Evolutionary conservation across 2,888 invertebrate genomes (phyloP).

Genomic region (Lasius fuliginosus): DNA sequence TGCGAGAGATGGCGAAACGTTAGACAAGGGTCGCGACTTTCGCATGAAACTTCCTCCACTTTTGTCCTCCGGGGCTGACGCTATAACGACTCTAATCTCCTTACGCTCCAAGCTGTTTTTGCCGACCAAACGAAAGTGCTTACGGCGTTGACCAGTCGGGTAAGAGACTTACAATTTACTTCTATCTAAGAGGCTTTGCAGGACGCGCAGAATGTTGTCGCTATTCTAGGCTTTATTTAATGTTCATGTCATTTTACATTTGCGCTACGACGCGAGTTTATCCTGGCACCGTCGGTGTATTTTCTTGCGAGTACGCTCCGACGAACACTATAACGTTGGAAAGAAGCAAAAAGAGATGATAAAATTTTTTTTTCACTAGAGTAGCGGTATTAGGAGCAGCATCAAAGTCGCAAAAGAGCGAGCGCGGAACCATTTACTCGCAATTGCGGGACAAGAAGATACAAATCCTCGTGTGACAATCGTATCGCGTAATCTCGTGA

Average conservation of each 20-base stretch:
- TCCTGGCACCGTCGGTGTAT: conserved; percentile 48
- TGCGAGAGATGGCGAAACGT: conserved; percentile 54
- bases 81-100: conserved; percentile 80
- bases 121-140: conserved; percentile 76
- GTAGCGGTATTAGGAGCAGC: conserved; percentile 21
- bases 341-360: background rate
- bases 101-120: conserved; percentile 78
- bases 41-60: conserved; percentile 67
- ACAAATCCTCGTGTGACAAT: conserved; percentile 21
- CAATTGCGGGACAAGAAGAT: background rate
- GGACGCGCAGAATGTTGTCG: conserved; percentile 76
- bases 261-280: conserved; percentile 63
- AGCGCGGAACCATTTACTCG: conserved; percentile 12
- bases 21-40: conserved; percentile 65
- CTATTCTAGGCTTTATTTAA: conserved; percentile 72
- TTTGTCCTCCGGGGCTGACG: conserved; percentile 65
- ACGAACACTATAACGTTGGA: conserved; percentile 42
- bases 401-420: conserved; percentile 19
- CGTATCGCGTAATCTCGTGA: background rate
- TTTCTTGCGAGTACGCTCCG: conserved; percentile 47
- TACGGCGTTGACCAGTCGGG: conserved; percentile 78
- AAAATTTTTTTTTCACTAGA: conserved; percentile 39
- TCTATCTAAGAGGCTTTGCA: conserved; percentile 80
- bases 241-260: conserved; percentile 74
- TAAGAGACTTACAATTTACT: conserved; percentile 81